A percentile compares a stretch with the other conserved stretches of the same genome.
phyloP scores from a whole-genome alignment of 2,113 vertebrate genomes.

The Chloropsis hardwickii region DNA sequence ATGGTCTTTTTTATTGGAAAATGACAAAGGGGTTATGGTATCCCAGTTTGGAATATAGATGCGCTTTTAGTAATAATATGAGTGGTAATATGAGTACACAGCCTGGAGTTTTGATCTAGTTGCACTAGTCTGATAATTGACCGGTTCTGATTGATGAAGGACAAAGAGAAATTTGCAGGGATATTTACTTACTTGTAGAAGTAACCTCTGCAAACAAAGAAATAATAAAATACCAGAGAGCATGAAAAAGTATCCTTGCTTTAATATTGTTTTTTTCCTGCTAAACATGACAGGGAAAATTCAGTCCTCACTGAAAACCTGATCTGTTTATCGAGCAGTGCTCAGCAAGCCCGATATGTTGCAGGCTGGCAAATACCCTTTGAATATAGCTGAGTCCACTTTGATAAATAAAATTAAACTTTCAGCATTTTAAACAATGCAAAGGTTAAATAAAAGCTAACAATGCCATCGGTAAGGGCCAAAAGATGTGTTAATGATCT shows the following conservation, averaged over 20 bases:
- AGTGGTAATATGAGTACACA: slow-evolving; percentile 73
- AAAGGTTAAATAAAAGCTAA: slow-evolving; percentile 46
- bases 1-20: slow-evolving; percentile 86
- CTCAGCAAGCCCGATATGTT: slow-evolving; percentile 1
- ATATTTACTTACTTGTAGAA: slow-evolving; percentile 70
- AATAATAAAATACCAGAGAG: slow-evolving; percentile 57
- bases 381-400: slow-evolving; percentile 5
- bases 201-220: slow-evolving; percentile 73
- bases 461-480: slow-evolving; percentile 8
- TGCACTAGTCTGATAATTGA: slow-evolving; percentile 76
- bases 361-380: not conserved
- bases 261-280: not conserved
- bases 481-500: not conserved
- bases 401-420: slow-evolving; percentile 31
- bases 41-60: slow-evolving; percentile 85
- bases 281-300: slow-evolving; percentile 58
- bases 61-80: slow-evolving; percentile 81
- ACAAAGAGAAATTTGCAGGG: slow-evolving; percentile 70
- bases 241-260: slow-evolving; percentile 8
- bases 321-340: slow-evolving; percentile 54
- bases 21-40: slow-evolving; percentile 84
- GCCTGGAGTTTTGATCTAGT: slow-evolving; percentile 76
- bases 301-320: slow-evolving; percentile 56
- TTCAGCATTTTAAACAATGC: slow-evolving; percentile 26
- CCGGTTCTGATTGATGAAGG: slow-evolving; percentile 78